Evolutionary conservation across 2,113 vertebrate genomes (phyloP).

Genomic region (Onychorhynchus coronatus): DNA sequence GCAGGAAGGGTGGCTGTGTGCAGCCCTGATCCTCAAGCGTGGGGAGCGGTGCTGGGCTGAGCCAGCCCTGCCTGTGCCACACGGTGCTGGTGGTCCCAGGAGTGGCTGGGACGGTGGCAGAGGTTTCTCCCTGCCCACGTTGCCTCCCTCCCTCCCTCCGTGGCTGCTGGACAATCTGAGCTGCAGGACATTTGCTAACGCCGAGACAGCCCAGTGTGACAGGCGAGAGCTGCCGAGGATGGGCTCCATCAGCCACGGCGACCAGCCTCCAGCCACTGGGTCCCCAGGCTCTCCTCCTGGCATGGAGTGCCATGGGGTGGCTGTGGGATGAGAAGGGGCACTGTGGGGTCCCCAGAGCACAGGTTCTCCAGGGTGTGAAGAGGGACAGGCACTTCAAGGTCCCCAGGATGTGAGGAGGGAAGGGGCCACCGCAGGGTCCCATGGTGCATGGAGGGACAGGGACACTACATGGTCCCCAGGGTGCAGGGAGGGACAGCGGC

Average conservation of each 20-base stretch:
- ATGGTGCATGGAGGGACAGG: rapidly evolving
- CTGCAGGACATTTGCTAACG: background rate
- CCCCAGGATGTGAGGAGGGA: background rate
- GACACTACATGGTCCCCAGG: background rate
- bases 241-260: background rate
- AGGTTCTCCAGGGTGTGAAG: background rate
- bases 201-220: background rate
- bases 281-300: background rate
- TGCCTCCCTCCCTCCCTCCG: background rate
- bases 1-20: background rate
- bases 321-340: background rate
- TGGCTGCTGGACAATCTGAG: rapidly evolving
- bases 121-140: background rate
- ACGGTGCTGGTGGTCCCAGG: rapidly evolving
- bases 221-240: background rate
- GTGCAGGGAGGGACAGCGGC: background rate
- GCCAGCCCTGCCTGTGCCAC: background rate
- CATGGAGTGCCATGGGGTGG: rapidly evolving
- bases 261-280: background rate
- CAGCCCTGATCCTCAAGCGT: background rate
- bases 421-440: background rate
- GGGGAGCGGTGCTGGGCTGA: background rate
- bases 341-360: background rate
- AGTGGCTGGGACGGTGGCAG: background rate
- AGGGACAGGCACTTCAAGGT: background rate